Percentiles rank a stretch among this genome's conserved stretches.
Evolutionary conservation across 2,888 invertebrate species (phyloP).

Genomic region (Phortica magna): DNA sequence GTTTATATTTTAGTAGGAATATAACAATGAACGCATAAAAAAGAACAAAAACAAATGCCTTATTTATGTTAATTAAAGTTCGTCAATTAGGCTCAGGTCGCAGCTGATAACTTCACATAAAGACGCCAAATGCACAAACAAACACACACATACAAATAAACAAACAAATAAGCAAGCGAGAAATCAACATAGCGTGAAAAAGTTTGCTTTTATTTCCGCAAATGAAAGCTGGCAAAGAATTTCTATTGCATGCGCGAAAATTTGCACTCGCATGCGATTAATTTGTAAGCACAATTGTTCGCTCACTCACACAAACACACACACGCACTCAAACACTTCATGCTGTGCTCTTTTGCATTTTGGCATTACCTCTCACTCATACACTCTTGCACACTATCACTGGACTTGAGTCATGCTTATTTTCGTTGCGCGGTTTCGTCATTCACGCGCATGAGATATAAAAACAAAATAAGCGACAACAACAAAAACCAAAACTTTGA

Average conservation of each 20-base stretch:
- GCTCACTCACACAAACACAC: no score
- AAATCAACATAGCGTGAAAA: not conserved
- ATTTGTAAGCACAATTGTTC: not conserved
- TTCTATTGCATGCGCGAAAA: conserved; percentile 16
- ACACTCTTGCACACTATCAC: not conserved
- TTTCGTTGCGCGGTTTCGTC: conserved; percentile 39
- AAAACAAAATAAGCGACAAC: not conserved
- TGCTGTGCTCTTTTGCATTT: no score
- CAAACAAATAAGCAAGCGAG: conserved; percentile 1
- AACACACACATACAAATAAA: not conserved
- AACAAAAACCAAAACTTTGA: not conserved
- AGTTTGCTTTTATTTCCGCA: conserved; percentile 26
- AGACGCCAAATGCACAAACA: conserved; percentile 1
- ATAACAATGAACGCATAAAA: not conserved
- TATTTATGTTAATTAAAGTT: conserved; percentile 8
- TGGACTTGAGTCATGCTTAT: conserved; percentile 39
- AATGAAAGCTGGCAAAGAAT: conserved; percentile 12
- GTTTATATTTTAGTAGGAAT: conserved; percentile 6
- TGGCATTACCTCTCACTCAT: not conserved
- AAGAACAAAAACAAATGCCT: not conserved
- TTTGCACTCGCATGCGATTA: conserved; percentile 19
- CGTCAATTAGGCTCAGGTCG: not conserved
- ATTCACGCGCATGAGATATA: conserved; percentile 22
- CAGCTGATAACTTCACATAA: conserved; percentile 16
- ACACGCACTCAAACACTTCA: not conserved